phyloP scores from a whole-genome alignment of 2,797 vertebrate species.

The Vireo griseus region DNA sequence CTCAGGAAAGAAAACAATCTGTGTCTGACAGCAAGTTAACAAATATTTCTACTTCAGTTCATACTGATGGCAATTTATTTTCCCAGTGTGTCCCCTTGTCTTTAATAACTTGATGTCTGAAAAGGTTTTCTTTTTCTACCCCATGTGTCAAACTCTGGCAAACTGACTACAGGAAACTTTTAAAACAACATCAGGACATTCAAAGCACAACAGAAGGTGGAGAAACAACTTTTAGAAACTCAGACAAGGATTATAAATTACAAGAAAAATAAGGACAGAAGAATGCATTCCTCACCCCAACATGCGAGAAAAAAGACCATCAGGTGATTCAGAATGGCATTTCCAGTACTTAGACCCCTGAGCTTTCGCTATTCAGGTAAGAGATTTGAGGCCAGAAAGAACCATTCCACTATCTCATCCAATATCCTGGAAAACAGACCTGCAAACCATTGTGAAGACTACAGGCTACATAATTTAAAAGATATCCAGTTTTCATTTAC shows the following conservation, averaged over 20 bases:
- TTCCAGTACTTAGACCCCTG: not conserved
- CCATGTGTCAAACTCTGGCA: not conserved
- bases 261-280: not conserved
- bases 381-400: not conserved
- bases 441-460: not conserved
- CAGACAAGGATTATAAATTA: not conserved
- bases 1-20: not conserved
- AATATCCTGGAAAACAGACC: not conserved
- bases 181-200: not conserved
- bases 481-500: not conserved
- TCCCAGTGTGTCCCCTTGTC: not conserved
- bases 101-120: slow-evolving; percentile 34
- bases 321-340: not conserved
- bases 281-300: not conserved
- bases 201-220: not conserved
- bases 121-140: not conserved
- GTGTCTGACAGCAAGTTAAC: not conserved
- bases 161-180: slow-evolving; percentile 15
- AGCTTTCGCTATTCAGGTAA: not conserved
- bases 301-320: not conserved
- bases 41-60: slow-evolving; percentile 41
- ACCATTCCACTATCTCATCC: not conserved
- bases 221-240: not conserved
- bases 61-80: slow-evolving; percentile 41
- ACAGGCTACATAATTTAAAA: not conserved